Conservation (phyloP, 2,113 vertebrate species). For the Manacus vitellinus region DNA sequence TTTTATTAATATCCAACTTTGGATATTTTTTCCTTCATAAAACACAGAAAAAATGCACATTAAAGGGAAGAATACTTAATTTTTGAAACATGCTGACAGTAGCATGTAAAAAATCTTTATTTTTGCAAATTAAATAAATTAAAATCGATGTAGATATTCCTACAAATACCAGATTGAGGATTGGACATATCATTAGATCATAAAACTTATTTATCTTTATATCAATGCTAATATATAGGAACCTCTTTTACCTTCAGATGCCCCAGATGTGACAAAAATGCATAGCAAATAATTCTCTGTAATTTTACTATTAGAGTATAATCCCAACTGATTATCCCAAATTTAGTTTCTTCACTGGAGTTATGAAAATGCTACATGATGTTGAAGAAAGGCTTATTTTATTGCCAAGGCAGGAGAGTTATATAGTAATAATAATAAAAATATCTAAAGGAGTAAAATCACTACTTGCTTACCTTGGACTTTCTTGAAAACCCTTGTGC, state of each 20-base stretch:
- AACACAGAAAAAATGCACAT: not conserved
- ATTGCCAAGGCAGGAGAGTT: not conserved
- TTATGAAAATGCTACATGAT: not conserved
- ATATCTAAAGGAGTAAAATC: not conserved
- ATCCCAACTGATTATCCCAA: not conserved
- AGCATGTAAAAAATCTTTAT: not conserved
- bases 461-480: conserved; percentile 84
- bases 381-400: not conserved
- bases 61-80: not conserved
- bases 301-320: not conserved
- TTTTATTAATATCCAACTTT: not conserved
- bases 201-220: not conserved
- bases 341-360: not conserved
- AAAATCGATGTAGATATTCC: not conserved
- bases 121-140: not conserved
- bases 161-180: not conserved
- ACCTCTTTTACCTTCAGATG: not conserved
- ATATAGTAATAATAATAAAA: not conserved
- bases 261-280: not conserved
- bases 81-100: not conserved
- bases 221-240: not conserved
- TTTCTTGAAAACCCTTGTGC: conserved; percentile 93
- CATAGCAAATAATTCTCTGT: not conserved
- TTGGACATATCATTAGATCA: not conserved
- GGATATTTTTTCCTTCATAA: not conserved